Base-by-base conservation (phyloP, 2,888 invertebrate species). In the Xanthorhoe designata region DNA sequence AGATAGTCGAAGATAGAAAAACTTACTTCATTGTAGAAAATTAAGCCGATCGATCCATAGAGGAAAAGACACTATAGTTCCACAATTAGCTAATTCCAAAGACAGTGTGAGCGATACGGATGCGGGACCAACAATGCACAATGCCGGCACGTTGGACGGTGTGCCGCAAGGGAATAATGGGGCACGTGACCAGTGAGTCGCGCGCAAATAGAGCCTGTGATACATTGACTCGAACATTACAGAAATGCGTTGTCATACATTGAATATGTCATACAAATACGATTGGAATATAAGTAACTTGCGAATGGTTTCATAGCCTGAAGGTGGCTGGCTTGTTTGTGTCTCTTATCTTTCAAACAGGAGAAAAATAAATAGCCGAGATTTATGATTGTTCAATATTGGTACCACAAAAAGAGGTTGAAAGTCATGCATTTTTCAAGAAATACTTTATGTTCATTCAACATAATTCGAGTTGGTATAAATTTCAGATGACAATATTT, bases 21-120 rank as follows among this genome's bases (percentile, higher is more conserved):
- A 71, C 69, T 70, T 42, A 73, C 73, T 42, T 47, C 69, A 73
- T 73, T 38, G 51, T 29, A 13, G 19, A 32, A 32, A 66, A 62
- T 49, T n/a, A 60, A 35, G 42, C 32, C 24, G 57, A 42, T 18
- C 19, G n/a, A 64, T 38, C 5, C n/a, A 61, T 17, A 9, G 62
- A 42, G 9, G 18, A 49, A 51, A 15, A 55, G 13, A 56, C 55
- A 67, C 67, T 38, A 63, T 32, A 61, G 42, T 60, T 50, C 18
- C 53, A 67, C 69, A 59, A 68, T 61, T 57, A 57, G 45, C 45
- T 53, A 53, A 53, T 49, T 62, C 19, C 51, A 54, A 62, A 67
- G 62, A 45, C 61, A 24, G 63, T 61, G 64, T 24, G 45, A 51
- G 47, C 57, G 38, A 58, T 42, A 57, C 67, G 66, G 70, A 69